Evolutionary conservation across 2,888 invertebrate species (phyloP), one percentile per base, ranked within the genome.

Genomic region (Callinectes sapidus): DNA sequence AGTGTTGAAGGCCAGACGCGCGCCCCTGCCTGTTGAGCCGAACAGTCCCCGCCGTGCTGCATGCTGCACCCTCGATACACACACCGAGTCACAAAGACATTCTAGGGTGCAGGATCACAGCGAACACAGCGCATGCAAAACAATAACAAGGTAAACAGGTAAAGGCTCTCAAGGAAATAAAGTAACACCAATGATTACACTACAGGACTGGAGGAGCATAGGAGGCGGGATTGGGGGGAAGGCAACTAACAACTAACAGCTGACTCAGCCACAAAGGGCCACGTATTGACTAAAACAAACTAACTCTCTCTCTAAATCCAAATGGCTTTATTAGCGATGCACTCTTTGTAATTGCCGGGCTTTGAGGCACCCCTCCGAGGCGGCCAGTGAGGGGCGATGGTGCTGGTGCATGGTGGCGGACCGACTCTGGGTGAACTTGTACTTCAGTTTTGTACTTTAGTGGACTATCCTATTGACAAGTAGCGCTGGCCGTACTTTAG

Each of bases 11-110:
- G 35, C 35, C 35, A 81, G n/a, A 35, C 81, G 81, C 81, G 35
- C 81, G 32, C 71, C 71, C 61, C 71, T 71, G 71, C 71, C 71
- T 71, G 71, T 6, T 23, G 71, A 28, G 71, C 71, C 71, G 71
- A 71, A 71, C 71, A 71, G 71, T 35, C 35, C 35, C 16, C 81
- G 81, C 81, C 81, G 81, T n/a, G 32, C 35, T 81, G 81, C 81
- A 81, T 81, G 81, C 81, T 16, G 35, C 81, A 81, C 35, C 81
- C 81, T 81, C 81, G 35, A 10, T 81, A 81, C 81, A 81, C 81
- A 35, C 35, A 32, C 35, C 14, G 81, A 81, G 35, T 81, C 81
- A 81, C 35, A 81, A 35, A 35, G 16, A 81, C 81, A 81, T 32
- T n/a, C 32, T 81, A 81, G 35, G 71, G 81, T 81, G 81, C 35